Percentiles rank a stretch among this genome's conserved stretches.
phyloP scores from a whole-genome alignment of 2,888 invertebrate genomes.

The Ectemnius cavifrons region DNA sequence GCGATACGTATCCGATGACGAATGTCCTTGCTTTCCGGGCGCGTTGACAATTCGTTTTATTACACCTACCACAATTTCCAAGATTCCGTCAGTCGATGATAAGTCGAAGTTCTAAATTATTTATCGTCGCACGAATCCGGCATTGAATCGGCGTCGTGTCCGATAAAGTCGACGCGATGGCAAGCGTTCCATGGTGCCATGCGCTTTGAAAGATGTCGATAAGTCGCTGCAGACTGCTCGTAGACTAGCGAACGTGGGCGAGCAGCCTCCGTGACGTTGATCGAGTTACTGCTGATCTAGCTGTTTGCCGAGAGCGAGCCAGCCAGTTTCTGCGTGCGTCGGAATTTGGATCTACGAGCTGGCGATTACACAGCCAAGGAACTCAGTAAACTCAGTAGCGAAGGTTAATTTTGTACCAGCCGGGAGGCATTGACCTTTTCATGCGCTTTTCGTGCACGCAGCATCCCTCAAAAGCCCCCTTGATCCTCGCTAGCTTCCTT shows the following conservation, averaged over 20 bases:
- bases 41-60: too few species aligned
- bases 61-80: slow-evolving; percentile 8
- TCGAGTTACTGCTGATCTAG: slow-evolving; percentile 21
- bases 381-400: slow-evolving; percentile 8
- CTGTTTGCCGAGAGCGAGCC: neutral
- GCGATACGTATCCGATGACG: too few species aligned
- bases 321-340: neutral
- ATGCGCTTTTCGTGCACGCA: neutral
- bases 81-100: slow-evolving; percentile 36
- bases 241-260: slow-evolving; percentile 40
- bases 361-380: slow-evolving; percentile 29
- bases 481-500: too few species aligned
- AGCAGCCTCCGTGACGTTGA: slow-evolving; percentile 39
- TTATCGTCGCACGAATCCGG: slow-evolving; percentile 4
- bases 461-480: neutral
- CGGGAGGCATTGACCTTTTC: slow-evolving; percentile 43
- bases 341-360: slow-evolving; percentile 25
- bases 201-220: slow-evolving; percentile 42
- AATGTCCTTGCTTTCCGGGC: too few species aligned
- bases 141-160: slow-evolving; percentile 29
- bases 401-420: slow-evolving; percentile 54
- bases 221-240: slow-evolving; percentile 38
- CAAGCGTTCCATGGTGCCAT: slow-evolving; percentile 25
- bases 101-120: slow-evolving; percentile 41
- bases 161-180: slow-evolving; percentile 20